phyloP scores from a whole-genome alignment of 2,888 invertebrate genomes.

The Diloba caeruleocephala region DNA sequence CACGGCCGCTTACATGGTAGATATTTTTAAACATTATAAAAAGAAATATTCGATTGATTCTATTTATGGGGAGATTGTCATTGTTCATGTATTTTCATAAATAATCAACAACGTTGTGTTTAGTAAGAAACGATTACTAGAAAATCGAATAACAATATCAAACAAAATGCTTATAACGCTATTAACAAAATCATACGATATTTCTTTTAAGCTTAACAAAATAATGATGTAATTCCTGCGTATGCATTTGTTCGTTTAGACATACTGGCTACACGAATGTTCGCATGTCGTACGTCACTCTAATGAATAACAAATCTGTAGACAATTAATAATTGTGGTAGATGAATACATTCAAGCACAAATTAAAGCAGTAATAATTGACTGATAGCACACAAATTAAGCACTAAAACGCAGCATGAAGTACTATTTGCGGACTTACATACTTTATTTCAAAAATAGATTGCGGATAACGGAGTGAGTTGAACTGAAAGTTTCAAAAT shows the following conservation, averaged over 20 bases:
- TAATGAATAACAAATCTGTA: constrained; percentile 28
- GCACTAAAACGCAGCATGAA: constrained; percentile 33
- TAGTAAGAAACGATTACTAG: neutral
- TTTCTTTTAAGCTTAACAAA: constrained; percentile 36
- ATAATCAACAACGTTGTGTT: no score
- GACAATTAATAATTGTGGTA: constrained; percentile 18
- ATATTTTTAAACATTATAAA: no score
- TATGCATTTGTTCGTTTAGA: constrained; percentile 49
- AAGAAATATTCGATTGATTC: no score
- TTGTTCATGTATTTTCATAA: no score
- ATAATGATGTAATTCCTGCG: constrained; percentile 47
- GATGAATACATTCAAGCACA: constrained; percentile 19
- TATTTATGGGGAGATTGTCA: no score
- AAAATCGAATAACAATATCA: constrained; percentile 2
- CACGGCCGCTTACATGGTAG: constrained; percentile 11
- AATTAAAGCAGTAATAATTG: constrained; percentile 39
- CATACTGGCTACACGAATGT: constrained; percentile 42
- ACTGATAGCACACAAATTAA: constrained; percentile 44
- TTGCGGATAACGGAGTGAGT: constrained; percentile 63
- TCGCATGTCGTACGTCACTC: constrained; percentile 18
- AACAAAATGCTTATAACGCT: constrained; percentile 37
- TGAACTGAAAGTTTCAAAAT: constrained; percentile 71
- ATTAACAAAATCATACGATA: constrained; percentile 50
- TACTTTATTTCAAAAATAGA: constrained; percentile 60
- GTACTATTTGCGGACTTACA: constrained; percentile 53